Base-by-base conservation (phyloP, 2,888 invertebrate genomes). In the Prosopocoilus inquinatus region DNA sequence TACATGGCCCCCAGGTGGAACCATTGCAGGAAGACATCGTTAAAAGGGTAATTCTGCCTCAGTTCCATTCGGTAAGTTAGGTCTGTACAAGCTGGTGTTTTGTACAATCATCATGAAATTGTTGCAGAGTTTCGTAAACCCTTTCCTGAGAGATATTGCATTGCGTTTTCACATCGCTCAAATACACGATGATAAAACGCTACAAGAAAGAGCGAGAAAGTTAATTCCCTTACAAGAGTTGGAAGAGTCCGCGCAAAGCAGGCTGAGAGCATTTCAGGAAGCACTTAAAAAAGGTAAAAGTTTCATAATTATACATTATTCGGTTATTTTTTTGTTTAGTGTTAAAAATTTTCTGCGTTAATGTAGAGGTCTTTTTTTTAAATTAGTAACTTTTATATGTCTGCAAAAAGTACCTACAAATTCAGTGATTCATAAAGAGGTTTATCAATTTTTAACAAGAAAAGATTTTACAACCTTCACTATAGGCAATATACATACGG, bases 191-290 rank as follows among this genome's bases (percentile, higher is more conserved):
- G 82, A 91, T 69, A 76, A 80, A 53, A 75, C 79, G 1, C 73
- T 91, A 2, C 85, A 88, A 65, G 78, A 80, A 49, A 78, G 83
- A 59, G 92, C 92, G 0, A 80, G 82, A 50, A 74, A 78, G 3
- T 67, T 85, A 12, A 86, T 95, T 55, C 94, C 94, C 0, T 63
- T 89, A 0, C 78, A 78, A 7, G 79, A 81, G 2, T 75, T 95
- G 20, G 83, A 88, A 64, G 72, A 83, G 34, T 80, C 79, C 64
- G 90, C 92, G 0, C 78, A 85, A 56, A 79, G 83, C 51, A 82
- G 82, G 50, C 77, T 90, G 51, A 73, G 87, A 52, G 76, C 77
- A 4, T 78, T 86, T 33, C 90, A 90, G 72, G 81, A 79, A 70
- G 76, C 79, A 59, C 78, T 84, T 3, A 82, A 84, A 62, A 72